Conservation (phyloP, 2,797 vertebrate species). For the Urocyon cinereoargenteus region DNA sequence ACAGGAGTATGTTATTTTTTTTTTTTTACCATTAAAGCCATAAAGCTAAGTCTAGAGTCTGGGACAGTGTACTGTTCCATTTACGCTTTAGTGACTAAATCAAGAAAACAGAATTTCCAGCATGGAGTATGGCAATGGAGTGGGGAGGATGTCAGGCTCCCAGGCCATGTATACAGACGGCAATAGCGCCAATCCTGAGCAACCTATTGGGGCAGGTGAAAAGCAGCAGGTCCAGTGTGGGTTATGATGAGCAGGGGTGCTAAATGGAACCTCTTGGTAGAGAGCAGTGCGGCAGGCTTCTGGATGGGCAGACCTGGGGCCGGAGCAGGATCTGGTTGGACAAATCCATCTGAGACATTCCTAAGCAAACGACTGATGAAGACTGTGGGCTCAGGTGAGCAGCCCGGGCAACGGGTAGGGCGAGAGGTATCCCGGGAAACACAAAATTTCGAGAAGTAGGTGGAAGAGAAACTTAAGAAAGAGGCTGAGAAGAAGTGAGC, state of each 20-base stretch:
- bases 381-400: neutral
- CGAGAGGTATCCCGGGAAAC: neutral
- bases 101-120: neutral
- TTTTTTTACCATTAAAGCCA: neutral
- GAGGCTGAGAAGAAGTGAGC: neutral
- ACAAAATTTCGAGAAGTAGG: neutral
- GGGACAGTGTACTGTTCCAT: neutral
- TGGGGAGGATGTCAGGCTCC: neutral
- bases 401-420: neutral
- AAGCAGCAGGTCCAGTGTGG: neutral
- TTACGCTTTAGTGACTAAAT: neutral
- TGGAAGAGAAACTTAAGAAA: neutral
- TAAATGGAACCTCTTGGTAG: neutral
- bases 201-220: neutral
- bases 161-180: neutral
- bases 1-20: neutral
- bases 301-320: neutral
- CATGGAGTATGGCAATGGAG: neutral
- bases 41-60: neutral
- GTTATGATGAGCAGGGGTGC: neutral
- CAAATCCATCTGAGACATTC: neutral
- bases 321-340: neutral
- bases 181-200: neutral
- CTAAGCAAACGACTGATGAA: neutral
- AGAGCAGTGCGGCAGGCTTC: neutral